Evolutionary conservation across 2,113 vertebrate genomes (phyloP), one percentile per base, ranked within the genome.

Genomic region (Cyprinodon brontotheroides): DNA sequence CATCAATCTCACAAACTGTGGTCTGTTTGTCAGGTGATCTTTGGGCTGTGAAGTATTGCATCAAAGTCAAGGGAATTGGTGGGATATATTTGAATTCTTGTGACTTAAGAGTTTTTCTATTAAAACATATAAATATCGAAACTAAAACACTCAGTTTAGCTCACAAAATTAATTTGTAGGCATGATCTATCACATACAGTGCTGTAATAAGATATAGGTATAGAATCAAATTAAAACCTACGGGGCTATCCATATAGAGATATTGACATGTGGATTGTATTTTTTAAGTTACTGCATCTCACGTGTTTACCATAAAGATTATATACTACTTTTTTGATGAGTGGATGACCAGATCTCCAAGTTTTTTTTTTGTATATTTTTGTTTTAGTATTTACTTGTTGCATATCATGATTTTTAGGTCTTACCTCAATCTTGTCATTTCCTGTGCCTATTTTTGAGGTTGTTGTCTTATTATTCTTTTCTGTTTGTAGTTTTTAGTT

Each of bases 211-310:
- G 4, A 22, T 5, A 17, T 3, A 8, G 20, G 2, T 53, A 68
- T 2, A 53, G 15, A 53, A 45, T 11, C 11, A 45, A 45, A 45
- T 45, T 45, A 11, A 45, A 50, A 37, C 11, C 15, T 0, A 47
- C 37, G 3, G 2, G 11, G 15, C 39, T 43, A 3, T 62, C 13
- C 3, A 12, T 50, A 22, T n/a, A 71, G 40, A 48, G 0, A 48
- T 57, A n/a, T 4, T 53, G 29, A 61, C 41, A 17, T 60, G 40
- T 37, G 38, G 40, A 38, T 38, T 11, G 48, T 53, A 12, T 47
- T 39, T 67, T 68, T 80, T 60, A 11, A 39, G 13, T 39, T 13
- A 9, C 8, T 38, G 10, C 29, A 60, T 65, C 69, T 73, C 20
- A 1, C 43, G 20, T 50, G 20, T 68, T 68, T 63, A 60, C 38